Evolutionary conservation across 2,113 vertebrate species (phyloP), one percentile per base, ranked within the genome.

Genomic region (Protobothrops mucrosquamatus): DNA sequence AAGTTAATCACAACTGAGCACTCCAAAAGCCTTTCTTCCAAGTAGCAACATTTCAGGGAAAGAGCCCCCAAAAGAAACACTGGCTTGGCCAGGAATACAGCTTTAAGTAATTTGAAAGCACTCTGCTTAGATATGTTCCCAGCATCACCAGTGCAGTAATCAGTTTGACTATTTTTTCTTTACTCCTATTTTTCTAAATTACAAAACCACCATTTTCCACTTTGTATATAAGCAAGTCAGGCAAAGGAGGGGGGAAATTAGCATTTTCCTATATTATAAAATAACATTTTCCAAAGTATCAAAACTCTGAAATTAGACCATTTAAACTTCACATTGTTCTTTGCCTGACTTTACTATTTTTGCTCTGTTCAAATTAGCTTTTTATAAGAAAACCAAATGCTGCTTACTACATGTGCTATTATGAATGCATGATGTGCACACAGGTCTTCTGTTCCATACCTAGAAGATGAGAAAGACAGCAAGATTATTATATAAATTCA

Each of bases 391-490:
- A 89, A 91, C 5, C 11, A 2, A 1, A 55, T 24, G 26, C 22
- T 92, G 98, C 99, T 97, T 96, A 99, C 99, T 98, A 99, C 95
- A 61, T 98, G 96, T 96, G 98, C 98, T 24, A 98, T 95, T 12
- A 99, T 94, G 61, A 95, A 85, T 34, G 98, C 96, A 0, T 99
- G 99, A 94, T 99, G 98, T 52, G 98, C 97, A 91, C 99, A 99
- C 85, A 99, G 97, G 90, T 99, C 99, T 87, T 99, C 98, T 89
- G 98, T 98, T 91, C 98, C 99, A 39, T 98, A 99, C 54, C 99
- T 99, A 96, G 2, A 87, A 95, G 11, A 4, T 26, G 20, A 94
- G 89, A 90, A 57, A 88, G 92, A 96, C 29, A 93, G 18, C 87
- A 34, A 85, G 18, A 57, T 2, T 46, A 94, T 46, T 81, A 74